Conservation (phyloP, 1,140 invertebrate genomes). For the Brachionus koreanus region DNA sequence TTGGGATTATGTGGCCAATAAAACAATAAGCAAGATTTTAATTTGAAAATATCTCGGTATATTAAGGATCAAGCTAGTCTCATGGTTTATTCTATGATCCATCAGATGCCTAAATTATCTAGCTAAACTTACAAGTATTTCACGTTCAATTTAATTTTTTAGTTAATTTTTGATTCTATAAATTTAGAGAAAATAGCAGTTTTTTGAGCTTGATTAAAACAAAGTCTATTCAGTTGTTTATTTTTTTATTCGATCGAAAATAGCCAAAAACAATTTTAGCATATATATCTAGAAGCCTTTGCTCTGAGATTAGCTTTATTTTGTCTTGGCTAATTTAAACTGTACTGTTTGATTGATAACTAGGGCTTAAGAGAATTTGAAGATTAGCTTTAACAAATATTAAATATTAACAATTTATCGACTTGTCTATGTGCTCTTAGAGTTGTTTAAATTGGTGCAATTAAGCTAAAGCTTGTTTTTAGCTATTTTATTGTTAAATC, state of each 20-base stretch:
- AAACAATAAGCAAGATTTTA: neutral
- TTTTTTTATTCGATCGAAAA: neutral
- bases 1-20: neutral
- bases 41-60: constrained; percentile 3
- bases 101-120: neutral
- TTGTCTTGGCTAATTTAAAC: neutral
- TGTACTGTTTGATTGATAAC: constrained; percentile 24
- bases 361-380: neutral
- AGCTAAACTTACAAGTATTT: neutral
- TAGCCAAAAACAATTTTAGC: neutral
- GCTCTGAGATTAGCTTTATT: neutral
- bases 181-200: neutral
- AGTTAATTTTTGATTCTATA: neutral
- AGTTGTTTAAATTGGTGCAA: neutral
- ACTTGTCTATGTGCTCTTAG: neutral
- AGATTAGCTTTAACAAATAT: constrained; percentile 13
- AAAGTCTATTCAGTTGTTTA: neutral
- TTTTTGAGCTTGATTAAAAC: neutral
- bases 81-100: constrained; percentile 1
- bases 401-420: constrained; percentile 16
- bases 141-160: neutral
- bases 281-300: neutral
- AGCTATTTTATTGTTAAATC: neutral
- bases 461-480: neutral
- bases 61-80: neutral